Base-by-base conservation (phyloP, 2,888 invertebrate genomes). In the Lepidochrysops patricia region DNA sequence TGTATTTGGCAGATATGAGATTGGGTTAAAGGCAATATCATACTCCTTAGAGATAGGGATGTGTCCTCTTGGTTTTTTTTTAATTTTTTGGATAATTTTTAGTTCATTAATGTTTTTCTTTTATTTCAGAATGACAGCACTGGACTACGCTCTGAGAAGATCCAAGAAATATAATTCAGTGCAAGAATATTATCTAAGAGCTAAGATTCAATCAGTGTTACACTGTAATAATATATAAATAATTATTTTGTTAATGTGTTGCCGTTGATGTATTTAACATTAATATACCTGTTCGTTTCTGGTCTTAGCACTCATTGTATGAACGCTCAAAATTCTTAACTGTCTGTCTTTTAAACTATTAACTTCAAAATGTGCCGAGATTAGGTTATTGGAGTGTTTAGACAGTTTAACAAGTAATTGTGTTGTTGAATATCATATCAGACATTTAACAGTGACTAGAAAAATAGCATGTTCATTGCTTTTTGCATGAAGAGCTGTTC, bases 381-480 rank as follows among this genome's bases (percentile, higher is more conserved):
- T 78, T 78, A 72, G 72, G 76, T 77, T 77, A 74, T 76, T 81
- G 80, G 85, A 85, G 81, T 87, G 84, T 84, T 85, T 78, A 80
- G 75, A 79, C 73, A 75, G 76, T 67, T 73, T 69, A 77, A 79
- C 70, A 69, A 73, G 79, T 75, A 73, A 74, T 75, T 80, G 75
- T 77, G 70, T 80, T 73, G 69, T 79, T 70, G 73, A 71, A 65
- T 68, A 74, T 70, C 71, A 72, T 72, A 69, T 72, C 76, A 76
- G 75, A 77, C 78, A 77, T 73, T 73, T 74, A 69, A 19, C 77
- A 72, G 69, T 82, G 82, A 73, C 79, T 84, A 76, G 79, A 73
- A 81, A 77, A 72, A 75, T 73, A 73, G 77, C 78, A 73, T 70
- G 71, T 66, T 62, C 26, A 48, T 26, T 27, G 23, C 1, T 15